Conservation (phyloP, 2,888 invertebrate species). For the Andrena chrysosceles region DNA sequence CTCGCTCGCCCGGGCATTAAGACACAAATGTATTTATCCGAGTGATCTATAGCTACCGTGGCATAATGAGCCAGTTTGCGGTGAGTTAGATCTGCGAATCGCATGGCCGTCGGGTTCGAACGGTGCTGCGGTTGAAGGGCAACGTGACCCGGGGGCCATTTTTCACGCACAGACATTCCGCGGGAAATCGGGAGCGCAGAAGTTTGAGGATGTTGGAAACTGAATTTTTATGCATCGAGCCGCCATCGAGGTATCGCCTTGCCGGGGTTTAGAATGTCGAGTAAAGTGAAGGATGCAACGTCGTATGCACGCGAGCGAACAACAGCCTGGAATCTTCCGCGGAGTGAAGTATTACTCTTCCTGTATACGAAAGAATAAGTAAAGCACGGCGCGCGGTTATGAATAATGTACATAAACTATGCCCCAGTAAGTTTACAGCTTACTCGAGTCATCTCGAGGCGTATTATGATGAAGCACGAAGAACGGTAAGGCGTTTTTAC, state of each 20-base stretch:
- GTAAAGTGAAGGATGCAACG: background rate
- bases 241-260: background rate
- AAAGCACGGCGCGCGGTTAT: constrained; percentile 37
- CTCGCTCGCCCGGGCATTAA: constrained; percentile 56
- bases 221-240: background rate
- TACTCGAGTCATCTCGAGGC: constrained; percentile 14
- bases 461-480: constrained; percentile 27
- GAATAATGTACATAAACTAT: constrained; percentile 47
- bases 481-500: constrained; percentile 12
- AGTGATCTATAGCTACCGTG: constrained; percentile 40
- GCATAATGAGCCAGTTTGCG: constrained; percentile 52
- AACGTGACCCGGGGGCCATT: background rate
- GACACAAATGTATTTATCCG: constrained; percentile 59
- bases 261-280: background rate
- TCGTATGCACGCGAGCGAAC: background rate
- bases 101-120: background rate
- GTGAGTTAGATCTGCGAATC: constrained; percentile 1
- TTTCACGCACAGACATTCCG: background rate
- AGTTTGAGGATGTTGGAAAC: background rate
- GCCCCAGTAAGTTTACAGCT: constrained; percentile 41
- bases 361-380: constrained; percentile 14
- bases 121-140: background rate
- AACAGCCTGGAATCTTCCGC: constrained; percentile 8
- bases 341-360: background rate
- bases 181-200: background rate